phyloP scores from a whole-genome alignment of 2,888 invertebrate species.

The Emmelina monodactyla region DNA sequence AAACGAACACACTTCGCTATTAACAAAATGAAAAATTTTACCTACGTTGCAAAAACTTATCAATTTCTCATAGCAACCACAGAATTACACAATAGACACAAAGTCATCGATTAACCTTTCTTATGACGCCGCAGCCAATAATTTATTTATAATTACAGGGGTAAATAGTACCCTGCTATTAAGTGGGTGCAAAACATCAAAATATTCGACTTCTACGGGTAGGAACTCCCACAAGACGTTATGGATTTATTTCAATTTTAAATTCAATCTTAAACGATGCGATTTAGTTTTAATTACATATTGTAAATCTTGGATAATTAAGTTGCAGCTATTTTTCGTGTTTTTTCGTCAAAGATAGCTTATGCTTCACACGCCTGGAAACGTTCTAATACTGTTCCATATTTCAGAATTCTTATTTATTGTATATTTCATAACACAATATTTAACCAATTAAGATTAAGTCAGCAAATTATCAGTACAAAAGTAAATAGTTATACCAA shows the following conservation, averaged over 20 bases:
- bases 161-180: slow-evolving; percentile 33
- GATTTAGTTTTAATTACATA: slow-evolving; percentile 36
- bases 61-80: no score
- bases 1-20: no score
- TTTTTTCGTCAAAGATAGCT: no score
- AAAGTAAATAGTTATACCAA: no score
- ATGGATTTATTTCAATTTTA: slow-evolving; percentile 47
- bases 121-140: slow-evolving; percentile 11
- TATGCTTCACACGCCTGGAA: no score
- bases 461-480: no score
- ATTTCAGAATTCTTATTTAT: no score
- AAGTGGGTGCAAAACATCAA: slow-evolving; percentile 52
- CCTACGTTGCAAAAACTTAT: no score
- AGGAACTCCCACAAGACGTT: slow-evolving; percentile 25
- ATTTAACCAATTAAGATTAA: no score
- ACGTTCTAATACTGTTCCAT: no score
- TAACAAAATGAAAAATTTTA: no score
- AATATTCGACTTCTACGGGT: slow-evolving; percentile 32
- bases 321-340: slow-evolving; percentile 21
- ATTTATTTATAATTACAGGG: slow-evolving; percentile 51
- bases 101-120: slow-evolving; percentile 38
- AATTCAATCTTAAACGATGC: slow-evolving; percentile 28
- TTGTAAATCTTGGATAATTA: slow-evolving; percentile 33
- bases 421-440: no score
- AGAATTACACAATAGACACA: slow-evolving; percentile 19